These are phyloP conservation scores for Tychaedon coryphoeus DNA, from an alignment of 2,113 vertebrate genomes.

Conservation along the genomic window DNA sequence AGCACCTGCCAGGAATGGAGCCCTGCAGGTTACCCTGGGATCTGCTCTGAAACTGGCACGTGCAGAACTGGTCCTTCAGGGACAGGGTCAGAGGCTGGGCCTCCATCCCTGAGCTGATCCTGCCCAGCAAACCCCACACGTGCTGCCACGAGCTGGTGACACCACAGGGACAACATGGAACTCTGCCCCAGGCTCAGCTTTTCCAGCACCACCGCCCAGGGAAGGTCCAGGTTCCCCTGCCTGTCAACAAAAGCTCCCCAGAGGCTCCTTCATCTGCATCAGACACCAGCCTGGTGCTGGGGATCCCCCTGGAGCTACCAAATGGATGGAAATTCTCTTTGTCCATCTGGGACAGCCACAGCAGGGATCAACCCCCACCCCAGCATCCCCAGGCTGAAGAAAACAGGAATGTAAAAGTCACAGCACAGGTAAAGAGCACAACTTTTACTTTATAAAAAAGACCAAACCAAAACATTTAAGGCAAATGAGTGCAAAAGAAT, in stretches of 20 bases:
- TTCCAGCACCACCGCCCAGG: not conserved
- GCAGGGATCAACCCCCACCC: no score
- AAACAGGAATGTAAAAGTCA: not conserved
- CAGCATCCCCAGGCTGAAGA: not conserved
- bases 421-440: not conserved
- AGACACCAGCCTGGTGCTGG: not conserved
- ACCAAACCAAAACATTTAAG: not conserved
- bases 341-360: not conserved
- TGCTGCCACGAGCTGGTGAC: not conserved
- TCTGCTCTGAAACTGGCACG: not conserved
- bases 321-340: fast-evolving
- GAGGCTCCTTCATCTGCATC: not conserved
- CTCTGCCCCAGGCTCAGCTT: not conserved
- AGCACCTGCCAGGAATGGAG: not conserved
- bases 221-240: not conserved
- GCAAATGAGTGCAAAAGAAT: constrained; percentile 25
- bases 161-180: not conserved
- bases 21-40: not conserved
- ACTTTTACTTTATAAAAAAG: constrained; percentile 38
- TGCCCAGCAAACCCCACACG: not conserved
- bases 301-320: not conserved
- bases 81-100: not conserved
- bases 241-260: not conserved
- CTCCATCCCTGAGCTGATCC: not conserved
- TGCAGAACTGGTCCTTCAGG: not conserved